These are phyloP conservation scores for Actinia tenebrosa DNA, from an alignment of 64 coral and sea anemone genomes.

Conservation along the genomic window DNA sequence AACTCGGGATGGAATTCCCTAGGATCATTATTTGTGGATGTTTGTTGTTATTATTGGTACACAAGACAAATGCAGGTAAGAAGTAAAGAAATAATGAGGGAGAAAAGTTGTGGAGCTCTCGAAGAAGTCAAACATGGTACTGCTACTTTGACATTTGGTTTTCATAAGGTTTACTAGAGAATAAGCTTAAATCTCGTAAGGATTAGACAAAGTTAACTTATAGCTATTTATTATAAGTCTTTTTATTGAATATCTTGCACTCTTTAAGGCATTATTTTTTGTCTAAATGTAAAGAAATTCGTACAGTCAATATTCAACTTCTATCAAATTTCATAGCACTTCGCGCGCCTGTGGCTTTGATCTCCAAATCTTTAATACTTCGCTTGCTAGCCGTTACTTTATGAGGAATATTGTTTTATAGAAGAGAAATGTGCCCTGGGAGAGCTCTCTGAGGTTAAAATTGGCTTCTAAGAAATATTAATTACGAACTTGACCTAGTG, in stretches of 20 bases:
- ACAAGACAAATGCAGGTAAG: constrained; percentile 17
- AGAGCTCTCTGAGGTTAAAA: background rate
- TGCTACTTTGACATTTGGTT: constrained; percentile 21
- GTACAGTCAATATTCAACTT: background rate
- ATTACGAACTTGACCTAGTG: constrained; percentile 9
- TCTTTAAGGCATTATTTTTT: background rate
- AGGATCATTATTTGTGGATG: constrained; percentile 5
- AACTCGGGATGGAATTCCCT: constrained; percentile 1
- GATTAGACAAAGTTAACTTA: background rate
- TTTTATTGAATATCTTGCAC: constrained; percentile 3
- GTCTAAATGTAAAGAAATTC: background rate
- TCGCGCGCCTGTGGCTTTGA: background rate
- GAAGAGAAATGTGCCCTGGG: background rate
- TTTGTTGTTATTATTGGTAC: background rate
- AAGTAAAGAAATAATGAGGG: background rate
- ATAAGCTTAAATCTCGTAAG: constrained; percentile 8
- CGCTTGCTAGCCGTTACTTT: background rate
- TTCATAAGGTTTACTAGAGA: constrained; percentile 3
- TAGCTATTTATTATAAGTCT: background rate
- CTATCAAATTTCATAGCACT: constrained; percentile 1
- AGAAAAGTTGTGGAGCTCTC: background rate
- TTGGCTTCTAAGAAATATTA: background rate
- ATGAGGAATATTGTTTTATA: background rate
- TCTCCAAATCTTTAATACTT: background rate
- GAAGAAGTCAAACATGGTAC: background rate